These are phyloP conservation scores for Pyrocephalus nanus DNA, from an alignment of 2,797 vertebrate genomes.

Conservation along the genomic window DNA sequence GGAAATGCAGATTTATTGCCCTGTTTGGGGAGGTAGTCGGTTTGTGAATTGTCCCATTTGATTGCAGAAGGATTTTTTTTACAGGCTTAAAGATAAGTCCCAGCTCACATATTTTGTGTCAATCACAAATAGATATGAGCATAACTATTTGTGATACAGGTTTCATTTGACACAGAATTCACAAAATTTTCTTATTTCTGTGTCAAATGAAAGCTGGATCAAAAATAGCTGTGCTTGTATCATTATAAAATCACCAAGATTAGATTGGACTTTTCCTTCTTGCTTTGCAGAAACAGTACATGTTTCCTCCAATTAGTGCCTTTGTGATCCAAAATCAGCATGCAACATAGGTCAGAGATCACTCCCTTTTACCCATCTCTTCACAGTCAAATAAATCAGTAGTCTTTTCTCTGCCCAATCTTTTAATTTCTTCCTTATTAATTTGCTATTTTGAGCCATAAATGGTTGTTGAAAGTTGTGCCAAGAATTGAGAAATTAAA, in stretches of 20 bases:
- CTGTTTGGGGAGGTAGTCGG: not conserved
- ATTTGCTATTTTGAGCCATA: not conserved
- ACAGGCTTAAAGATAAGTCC: not conserved
- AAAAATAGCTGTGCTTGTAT: not conserved
- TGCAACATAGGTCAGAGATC: rapidly evolving
- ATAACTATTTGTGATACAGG: not conserved
- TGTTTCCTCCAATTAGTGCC: not conserved
- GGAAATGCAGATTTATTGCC: not conserved
- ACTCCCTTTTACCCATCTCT: not conserved
- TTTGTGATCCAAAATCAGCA: not conserved
- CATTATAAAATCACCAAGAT: not conserved
- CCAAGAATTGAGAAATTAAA: not conserved
- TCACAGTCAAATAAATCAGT: not conserved
- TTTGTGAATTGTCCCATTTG: not conserved
- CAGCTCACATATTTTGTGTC: not conserved
- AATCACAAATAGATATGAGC: not conserved
- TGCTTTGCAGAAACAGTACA: not conserved
- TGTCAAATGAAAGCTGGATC: not conserved
- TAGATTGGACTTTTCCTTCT: not conserved
- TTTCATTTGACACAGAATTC: not conserved
- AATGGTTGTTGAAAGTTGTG: not conserved
- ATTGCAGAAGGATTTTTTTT: not conserved
- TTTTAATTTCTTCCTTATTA: not conserved
- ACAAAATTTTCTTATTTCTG: not conserved
- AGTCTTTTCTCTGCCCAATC: not conserved